Conservation (phyloP, 2,113 vertebrate species). For the Protobothrops flavoviridis region DNA sequence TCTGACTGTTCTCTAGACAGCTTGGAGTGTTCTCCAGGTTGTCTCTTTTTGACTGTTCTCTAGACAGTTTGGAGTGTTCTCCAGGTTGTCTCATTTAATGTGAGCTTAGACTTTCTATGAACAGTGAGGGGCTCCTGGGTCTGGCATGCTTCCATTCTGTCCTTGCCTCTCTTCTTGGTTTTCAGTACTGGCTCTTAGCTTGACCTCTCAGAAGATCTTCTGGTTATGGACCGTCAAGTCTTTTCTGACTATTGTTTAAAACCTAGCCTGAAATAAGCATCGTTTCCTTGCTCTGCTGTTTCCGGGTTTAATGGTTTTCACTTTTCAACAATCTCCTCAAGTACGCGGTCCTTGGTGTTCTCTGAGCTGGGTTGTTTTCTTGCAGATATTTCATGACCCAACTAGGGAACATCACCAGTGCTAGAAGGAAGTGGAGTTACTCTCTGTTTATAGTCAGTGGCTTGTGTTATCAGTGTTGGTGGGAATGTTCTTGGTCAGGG, state of each 20-base stretch:
- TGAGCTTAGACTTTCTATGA: background rate
- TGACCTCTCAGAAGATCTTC: background rate
- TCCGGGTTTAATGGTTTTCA: background rate
- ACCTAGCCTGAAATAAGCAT: background rate
- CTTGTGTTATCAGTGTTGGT: no score
- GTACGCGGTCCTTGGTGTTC: background rate
- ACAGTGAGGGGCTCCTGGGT: background rate
- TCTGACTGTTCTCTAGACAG: no score
- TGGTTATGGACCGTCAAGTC: background rate
- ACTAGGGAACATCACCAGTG: no score
- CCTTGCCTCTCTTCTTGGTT: background rate
- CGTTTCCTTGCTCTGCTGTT: background rate
- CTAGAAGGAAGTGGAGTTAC: no score
- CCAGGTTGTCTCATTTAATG: background rate
- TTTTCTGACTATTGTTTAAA: background rate
- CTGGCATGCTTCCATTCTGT: background rate
- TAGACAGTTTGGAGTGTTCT: background rate
- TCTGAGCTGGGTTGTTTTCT: no score
- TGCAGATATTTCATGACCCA: no score
- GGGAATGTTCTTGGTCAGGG: no score
- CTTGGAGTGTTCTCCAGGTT: no score
- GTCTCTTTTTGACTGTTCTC: background rate
- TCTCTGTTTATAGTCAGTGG: no score
- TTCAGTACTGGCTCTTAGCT: background rate
- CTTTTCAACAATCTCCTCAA: background rate